phyloP scores from a whole-genome alignment of 2,113 vertebrate genomes.

The Mus pahari region DNA sequence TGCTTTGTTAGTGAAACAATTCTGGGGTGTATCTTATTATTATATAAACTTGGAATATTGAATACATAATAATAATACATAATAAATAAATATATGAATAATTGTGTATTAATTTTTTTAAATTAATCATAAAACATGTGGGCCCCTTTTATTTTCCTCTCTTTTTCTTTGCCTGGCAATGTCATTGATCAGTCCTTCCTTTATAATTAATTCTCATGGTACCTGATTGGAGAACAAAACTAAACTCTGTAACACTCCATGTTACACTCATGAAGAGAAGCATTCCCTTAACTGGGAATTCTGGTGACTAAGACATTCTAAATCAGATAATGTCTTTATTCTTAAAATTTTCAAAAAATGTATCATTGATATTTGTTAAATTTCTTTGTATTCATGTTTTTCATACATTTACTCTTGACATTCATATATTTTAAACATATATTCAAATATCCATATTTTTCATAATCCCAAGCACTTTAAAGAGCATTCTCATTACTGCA shows the following conservation, averaged over 20 bases:
- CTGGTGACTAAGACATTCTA: not conserved
- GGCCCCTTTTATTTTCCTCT: not conserved
- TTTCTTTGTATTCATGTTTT: no score
- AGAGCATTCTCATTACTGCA: not conserved
- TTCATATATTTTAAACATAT: no score
- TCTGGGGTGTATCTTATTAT: not conserved
- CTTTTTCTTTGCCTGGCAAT: not conserved
- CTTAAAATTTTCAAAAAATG: not conserved
- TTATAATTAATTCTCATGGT: not conserved
- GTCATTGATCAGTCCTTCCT: accelerated
- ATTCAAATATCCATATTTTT: no score
- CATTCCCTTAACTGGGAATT: not conserved
- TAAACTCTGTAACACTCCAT: not conserved
- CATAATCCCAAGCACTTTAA: not conserved
- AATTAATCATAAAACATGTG: not conserved
- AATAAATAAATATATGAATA: no score
- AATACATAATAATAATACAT: not conserved
- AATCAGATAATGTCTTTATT: not conserved
- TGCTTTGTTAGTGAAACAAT: not conserved
- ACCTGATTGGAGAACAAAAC: not conserved
- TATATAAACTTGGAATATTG: not conserved
- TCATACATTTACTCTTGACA: no score
- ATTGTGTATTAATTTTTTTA: not conserved
- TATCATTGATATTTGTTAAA: not conserved
- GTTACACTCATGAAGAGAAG: accelerated